Base-by-base conservation (phyloP, 64 coral and sea anemone genomes). In the Montipora cactus region DNA sequence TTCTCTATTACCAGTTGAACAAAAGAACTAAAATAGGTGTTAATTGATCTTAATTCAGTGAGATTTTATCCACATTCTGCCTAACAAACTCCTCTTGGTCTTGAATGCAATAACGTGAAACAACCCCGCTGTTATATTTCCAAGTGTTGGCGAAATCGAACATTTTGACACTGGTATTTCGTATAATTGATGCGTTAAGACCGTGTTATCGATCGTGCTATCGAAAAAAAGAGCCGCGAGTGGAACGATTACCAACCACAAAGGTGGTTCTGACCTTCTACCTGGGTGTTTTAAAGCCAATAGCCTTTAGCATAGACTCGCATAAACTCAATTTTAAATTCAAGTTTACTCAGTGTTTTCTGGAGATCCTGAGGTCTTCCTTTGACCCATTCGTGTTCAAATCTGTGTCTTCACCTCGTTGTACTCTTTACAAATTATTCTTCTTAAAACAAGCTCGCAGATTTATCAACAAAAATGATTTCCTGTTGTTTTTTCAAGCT, bases 391-490 rank as follows among this genome's bases (percentile, higher is more conserved):
- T 71, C 21, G 68, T 6, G 3, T 71, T 71, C 19, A 23, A 23
- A 44, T 57, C 8, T 61, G 58, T 16, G 13, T 81, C 12, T 81
- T n/a, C 79, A 59, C 79, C 22, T 61, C 61, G 61, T 44, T 14
- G 21, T 81, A 10, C 23, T 13, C 14, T 15, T 59, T 19, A 53
- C 57, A 16, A 55, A 59, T 18, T 21, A 53, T 80, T 80, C 20
- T 47, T 80, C 48, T 10, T 80, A 47, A 84, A 84, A 67, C 59
- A 47, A 67, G 18, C 47, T 84, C 5, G 19, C 70, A 59, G 64
- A 71, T 86, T 69, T 51, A 86, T 16, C 82, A 16, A 51, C 66
- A 71, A 86, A 6, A 71, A 7, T 47, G 7, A 71, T 71, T 86
- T 71, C 64, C 64, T 71, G 82, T 86, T 64, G 61, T 64, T 64